Percentiles rank a stretch among this genome's conserved stretches.
phyloP scores from a whole-genome alignment of 1,140 invertebrate genomes.

The Pentalonia nigronervosa region DNA sequence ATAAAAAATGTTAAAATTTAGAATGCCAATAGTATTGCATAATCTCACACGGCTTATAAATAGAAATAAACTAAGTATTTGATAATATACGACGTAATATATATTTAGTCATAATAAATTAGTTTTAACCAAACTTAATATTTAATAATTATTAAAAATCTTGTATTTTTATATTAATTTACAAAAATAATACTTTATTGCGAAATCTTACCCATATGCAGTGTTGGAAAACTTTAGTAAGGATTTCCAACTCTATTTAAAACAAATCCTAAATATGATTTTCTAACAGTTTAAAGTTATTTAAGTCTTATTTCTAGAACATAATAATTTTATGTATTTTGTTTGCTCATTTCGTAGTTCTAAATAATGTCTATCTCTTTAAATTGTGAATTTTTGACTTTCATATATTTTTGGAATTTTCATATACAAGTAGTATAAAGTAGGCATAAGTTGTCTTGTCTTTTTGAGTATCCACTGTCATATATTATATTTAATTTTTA shows the following conservation, averaged over 20 bases:
- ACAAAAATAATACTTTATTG: background rate
- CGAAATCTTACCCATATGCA: background rate
- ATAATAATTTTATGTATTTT: background rate
- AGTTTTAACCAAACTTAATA: background rate
- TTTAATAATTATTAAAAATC: background rate
- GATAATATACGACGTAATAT: too few species aligned
- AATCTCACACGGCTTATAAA: too few species aligned
- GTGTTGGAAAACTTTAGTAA: background rate
- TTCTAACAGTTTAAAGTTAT: background rate
- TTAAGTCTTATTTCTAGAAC: background rate
- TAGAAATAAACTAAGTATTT: too few species aligned
- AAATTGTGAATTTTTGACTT: background rate
- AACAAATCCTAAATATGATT: background rate
- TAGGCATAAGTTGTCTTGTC: background rate
- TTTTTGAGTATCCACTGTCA: background rate
- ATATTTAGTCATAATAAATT: background rate
- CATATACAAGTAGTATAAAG: too few species aligned
- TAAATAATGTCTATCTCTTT: background rate
- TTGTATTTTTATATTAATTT: background rate
- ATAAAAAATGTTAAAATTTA: background rate
- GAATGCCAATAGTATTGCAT: too few species aligned
- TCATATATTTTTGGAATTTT: too few species aligned
- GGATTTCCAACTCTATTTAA: background rate
- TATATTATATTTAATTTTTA: background rate
- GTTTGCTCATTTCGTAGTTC: background rate